phyloP scores from a whole-genome alignment of 1,140 invertebrate genomes.

The Pseudachorutes palmiensis region DNA sequence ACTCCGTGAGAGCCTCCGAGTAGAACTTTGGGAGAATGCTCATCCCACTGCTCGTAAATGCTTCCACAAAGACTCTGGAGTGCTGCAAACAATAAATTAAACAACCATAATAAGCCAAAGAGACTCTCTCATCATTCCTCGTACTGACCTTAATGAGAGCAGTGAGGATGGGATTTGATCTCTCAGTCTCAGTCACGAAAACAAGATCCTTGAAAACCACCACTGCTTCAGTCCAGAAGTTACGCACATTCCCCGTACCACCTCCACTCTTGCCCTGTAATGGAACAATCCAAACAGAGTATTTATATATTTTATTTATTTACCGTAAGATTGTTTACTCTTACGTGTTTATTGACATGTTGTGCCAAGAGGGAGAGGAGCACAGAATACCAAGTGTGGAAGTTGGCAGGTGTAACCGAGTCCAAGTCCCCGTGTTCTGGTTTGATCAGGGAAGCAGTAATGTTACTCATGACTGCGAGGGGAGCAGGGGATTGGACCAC shows the following conservation, averaged over 20 bases:
- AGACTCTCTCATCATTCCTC: no score
- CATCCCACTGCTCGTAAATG: conserved; percentile 21
- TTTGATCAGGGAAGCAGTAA: conserved; percentile 17
- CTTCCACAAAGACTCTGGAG: conserved; percentile 27
- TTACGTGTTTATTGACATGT: conserved; percentile 30
- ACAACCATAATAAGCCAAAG: no score
- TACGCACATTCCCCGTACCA: conserved; percentile 17
- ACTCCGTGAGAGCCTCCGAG: conserved; percentile 11
- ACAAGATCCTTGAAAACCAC: conserved; percentile 29
- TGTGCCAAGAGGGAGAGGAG: conserved; percentile 21
- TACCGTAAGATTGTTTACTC: neutral
- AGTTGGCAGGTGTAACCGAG: conserved; percentile 20
- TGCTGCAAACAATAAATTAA: conserved; percentile 21
- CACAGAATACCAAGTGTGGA: conserved; percentile 34
- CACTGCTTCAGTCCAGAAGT: conserved; percentile 19
- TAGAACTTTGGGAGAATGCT: conserved; percentile 19
- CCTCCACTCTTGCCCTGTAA: conserved; percentile 24
- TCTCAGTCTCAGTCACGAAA: conserved; percentile 9
- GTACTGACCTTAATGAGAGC: conserved; percentile 29
- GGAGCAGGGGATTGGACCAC: conserved; percentile 13
- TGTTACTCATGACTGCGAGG: conserved; percentile 18
- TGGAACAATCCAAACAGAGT: neutral
- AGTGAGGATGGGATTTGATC: conserved; percentile 21
- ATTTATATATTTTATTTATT: neutral
- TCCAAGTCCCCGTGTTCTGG: conserved; percentile 12